These are phyloP conservation scores for Mirza zaza DNA, from an alignment of 2,113 vertebrate genomes.

Conservation along the genomic window DNA sequence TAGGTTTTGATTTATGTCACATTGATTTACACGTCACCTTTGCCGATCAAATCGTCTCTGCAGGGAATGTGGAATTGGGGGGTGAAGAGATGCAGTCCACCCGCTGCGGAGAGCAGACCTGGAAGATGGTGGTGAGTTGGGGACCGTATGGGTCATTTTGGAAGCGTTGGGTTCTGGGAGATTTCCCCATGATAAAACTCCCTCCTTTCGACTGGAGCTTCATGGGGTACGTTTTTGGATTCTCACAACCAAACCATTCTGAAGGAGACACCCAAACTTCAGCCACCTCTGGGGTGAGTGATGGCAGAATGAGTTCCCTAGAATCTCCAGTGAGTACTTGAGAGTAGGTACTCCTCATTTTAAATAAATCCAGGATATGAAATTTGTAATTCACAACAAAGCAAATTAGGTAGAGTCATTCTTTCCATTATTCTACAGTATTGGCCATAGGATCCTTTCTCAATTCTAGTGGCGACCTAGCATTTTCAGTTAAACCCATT, in stretches of 20 bases:
- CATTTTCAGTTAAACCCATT: background rate
- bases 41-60: background rate
- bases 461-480: background rate
- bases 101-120: background rate
- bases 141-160: background rate
- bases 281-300: background rate
- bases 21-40: conserved; percentile 45
- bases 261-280: background rate
- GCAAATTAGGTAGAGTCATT: background rate
- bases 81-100: background rate
- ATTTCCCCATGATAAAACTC: background rate
- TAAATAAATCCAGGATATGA: background rate
- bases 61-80: background rate
- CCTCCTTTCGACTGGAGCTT: background rate
- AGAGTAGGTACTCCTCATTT: background rate
- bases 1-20: conserved; percentile 54
- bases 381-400: background rate
- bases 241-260: background rate
- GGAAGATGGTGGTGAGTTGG: background rate
- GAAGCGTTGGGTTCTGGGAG: background rate
- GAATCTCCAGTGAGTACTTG: background rate
- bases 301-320: background rate
- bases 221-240: background rate
- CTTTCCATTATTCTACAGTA: background rate
- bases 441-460: background rate